Base-by-base conservation (phyloP, 2,888 invertebrate species). In the Drosophila rellima region DNA sequence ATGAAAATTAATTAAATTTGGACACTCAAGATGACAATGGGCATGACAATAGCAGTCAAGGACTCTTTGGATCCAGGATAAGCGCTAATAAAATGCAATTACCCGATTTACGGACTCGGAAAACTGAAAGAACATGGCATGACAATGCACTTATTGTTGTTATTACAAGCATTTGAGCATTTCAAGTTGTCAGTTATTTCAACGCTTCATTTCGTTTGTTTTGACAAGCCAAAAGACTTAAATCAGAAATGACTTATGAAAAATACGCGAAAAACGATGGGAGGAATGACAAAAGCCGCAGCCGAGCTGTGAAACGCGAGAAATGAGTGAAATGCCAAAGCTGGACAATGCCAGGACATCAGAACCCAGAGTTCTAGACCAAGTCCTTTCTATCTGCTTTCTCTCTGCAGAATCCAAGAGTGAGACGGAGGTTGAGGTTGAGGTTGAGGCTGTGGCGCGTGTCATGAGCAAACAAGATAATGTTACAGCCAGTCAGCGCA, bases 381-480 rank as follows among this genome's bases (percentile, higher is more conserved):
- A 31, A 51, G 44, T 57, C 31, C 48, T 31, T 45, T 48, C 50
- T 17, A 45, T 35, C 33, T 13, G 45, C 56, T 15, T 45, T 26
- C 45, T 13, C 15, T 31, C n/a, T 15, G 20, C 33, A 17, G 26
- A 10, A 17, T 13, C 18, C n/a, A 10, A 18, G 23, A 15, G n/a
- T 5, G 33, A 11, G 11, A 10, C 37, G 10, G 45, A 11, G 18
- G 3, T 23, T 29, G 29, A 7, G 40, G 4, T 40, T 11, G 10
- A 26, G 39, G 26, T 29, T 47, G 59, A 18, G 74, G 50, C 54
- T 48, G 48, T 52, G 77, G 71, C 67, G 88, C 88, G 88, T 88
- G 89, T 86, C 86, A 84, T 86, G 89, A 70, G 75, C 86, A 89
- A 89, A 86, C 84, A 89, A 87, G 86, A 88, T 86, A 86, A 86